These are phyloP conservation scores for Montifringilla adamsi DNA, from an alignment of 2,113 vertebrate genomes.

Conservation along the genomic window DNA sequence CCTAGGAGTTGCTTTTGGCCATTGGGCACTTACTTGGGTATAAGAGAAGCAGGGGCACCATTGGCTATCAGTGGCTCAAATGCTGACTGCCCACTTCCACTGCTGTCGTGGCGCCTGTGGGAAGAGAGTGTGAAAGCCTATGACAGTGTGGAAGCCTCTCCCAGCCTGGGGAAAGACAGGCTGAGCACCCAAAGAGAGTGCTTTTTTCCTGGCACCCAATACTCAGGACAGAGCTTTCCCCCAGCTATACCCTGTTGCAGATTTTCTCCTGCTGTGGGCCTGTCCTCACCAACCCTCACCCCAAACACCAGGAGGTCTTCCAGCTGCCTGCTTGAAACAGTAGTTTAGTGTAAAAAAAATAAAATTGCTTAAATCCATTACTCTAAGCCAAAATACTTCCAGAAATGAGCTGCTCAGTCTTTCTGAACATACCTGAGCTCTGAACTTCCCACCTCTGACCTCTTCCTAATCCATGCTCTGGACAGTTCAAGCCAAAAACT, in stretches of 20 bases:
- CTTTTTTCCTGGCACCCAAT: not conserved
- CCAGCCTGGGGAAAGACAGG: not conserved
- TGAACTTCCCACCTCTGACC: not conserved
- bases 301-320: not conserved
- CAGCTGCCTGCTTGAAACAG: not conserved
- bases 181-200: not conserved
- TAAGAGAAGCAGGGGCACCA: slow-evolving; percentile 80
- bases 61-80: slow-evolving; percentile 88
- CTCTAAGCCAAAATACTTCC: not conserved
- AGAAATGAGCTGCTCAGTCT: not conserved
- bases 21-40: slow-evolving; percentile 85
- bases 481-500: not conserved
- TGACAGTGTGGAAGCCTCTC: not conserved
- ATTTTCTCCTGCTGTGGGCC: not conserved
- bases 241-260: not conserved
- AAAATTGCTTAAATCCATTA: not conserved
- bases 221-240: not conserved
- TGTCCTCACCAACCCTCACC: not conserved
- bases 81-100: slow-evolving; percentile 84
- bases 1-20: not conserved
- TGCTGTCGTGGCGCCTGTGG: slow-evolving; percentile 85
- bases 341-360: not conserved
- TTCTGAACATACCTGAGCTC: not conserved
- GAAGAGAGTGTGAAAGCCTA: not conserved
- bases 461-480: not conserved